These are phyloP conservation scores for Otus scops DNA, from an alignment of 2,797 vertebrate species.

Conservation along the genomic window DNA sequence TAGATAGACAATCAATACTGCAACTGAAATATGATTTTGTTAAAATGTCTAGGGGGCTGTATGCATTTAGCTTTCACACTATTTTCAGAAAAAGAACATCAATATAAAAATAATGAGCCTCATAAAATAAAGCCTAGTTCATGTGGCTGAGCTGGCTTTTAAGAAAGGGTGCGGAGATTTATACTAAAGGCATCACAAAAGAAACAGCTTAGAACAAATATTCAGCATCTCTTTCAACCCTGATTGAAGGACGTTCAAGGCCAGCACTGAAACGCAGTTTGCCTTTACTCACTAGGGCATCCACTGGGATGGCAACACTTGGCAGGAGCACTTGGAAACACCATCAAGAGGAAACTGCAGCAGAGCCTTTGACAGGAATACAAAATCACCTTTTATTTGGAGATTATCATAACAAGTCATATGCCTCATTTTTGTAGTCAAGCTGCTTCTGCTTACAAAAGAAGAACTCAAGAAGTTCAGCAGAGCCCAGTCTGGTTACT, in stretches of 20 bases:
- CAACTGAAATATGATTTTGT: constrained; percentile 74
- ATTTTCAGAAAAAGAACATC: constrained; percentile 77
- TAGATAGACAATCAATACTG: constrained; percentile 73
- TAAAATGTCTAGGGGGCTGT: constrained; percentile 71
- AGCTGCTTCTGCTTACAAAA: neutral
- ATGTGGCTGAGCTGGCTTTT: constrained; percentile 69
- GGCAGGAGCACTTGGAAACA: neutral
- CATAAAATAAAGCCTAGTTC: constrained; percentile 70
- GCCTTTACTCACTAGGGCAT: neutral
- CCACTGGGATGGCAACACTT: neutral
- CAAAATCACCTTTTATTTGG: neutral
- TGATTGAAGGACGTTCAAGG: constrained; percentile 42
- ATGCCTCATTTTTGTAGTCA: neutral
- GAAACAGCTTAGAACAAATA: constrained; percentile 67
- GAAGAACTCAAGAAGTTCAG: neutral
- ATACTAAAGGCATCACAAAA: constrained; percentile 53
- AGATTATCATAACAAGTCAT: neutral
- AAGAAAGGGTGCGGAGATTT: constrained; percentile 69
- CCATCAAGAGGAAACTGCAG: neutral
- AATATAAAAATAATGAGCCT: constrained; percentile 76
- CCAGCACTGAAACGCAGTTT: neutral
- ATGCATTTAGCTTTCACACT: constrained; percentile 73
- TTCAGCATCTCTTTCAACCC: constrained; percentile 33
- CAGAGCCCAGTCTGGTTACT: neutral
- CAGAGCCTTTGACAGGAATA: neutral